These are phyloP conservation scores for Cirrhinus molitorella DNA, from an alignment of 2,797 vertebrate genomes.

Conservation along the genomic window DNA sequence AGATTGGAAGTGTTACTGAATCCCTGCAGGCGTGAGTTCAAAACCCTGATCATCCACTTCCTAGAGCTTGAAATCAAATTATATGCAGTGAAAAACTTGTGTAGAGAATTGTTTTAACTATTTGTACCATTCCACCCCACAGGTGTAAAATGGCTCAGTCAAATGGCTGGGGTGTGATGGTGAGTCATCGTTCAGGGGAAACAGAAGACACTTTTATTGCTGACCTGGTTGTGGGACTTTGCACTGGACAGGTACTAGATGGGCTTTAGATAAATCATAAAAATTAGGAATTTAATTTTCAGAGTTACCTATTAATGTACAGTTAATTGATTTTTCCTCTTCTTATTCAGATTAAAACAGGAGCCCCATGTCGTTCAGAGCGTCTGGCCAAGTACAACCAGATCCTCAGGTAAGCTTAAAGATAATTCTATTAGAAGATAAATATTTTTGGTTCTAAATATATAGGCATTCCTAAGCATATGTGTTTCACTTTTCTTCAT, in stretches of 20 bases:
- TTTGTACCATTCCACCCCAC: not conserved
- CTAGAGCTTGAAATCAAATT: too few species aligned
- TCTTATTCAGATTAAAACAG: slow-evolving; percentile 91
- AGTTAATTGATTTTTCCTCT: not conserved
- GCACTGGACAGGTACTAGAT: slow-evolving; percentile 90
- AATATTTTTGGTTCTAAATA: not conserved
- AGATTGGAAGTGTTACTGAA: slow-evolving; percentile 94
- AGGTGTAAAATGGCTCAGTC: slow-evolving; percentile 96
- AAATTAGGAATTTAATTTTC: not conserved
- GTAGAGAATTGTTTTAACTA: not conserved
- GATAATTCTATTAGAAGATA: not conserved
- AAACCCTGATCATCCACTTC: not conserved
- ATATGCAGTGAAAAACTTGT: not conserved
- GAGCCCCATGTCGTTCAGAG: slow-evolving; percentile 95
- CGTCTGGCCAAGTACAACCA: slow-evolving; percentile 98
- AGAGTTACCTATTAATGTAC: too few species aligned
- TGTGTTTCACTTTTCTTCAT: not conserved
- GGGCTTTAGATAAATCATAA: not conserved
- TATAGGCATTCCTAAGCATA: not conserved
- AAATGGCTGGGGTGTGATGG: slow-evolving; percentile 97
- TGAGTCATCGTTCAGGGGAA: slow-evolving; percentile 96
- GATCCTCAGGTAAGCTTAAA: slow-evolving; percentile 84
- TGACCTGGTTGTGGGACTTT: slow-evolving; percentile 94
- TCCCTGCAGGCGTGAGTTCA: slow-evolving; percentile 90
- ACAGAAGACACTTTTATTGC: slow-evolving; percentile 98